These are phyloP conservation scores for Gymnorhina tibicen DNA, from an alignment of 2,113 vertebrate species.

Conservation along the genomic window DNA sequence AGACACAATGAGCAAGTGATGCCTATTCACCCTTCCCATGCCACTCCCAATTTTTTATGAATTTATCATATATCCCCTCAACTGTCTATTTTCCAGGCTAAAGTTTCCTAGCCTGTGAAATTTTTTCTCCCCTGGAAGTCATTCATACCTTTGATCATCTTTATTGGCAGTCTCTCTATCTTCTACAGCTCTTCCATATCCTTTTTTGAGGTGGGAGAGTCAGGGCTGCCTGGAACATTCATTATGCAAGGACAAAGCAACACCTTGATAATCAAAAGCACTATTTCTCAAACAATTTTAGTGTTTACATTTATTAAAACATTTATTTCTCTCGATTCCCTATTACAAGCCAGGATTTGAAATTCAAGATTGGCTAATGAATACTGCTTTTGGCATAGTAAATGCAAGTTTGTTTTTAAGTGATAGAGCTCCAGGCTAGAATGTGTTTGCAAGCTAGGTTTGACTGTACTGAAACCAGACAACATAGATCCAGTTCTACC, in stretches of 20 bases:
- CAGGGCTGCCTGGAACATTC: not conserved
- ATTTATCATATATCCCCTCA: not conserved
- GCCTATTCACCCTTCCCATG: not conserved
- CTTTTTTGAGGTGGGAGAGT: not conserved
- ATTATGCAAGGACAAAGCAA: not conserved
- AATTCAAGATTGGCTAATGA: not conserved
- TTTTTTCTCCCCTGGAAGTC: not conserved
- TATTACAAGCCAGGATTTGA: not conserved
- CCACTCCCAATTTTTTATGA: slow-evolving; percentile 29
- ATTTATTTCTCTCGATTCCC: not conserved
- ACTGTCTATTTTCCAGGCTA: not conserved
- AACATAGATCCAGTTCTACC: slow-evolving; percentile 33
- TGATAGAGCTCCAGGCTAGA: slow-evolving; percentile 14
- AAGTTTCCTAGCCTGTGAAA: not conserved
- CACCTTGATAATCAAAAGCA: not conserved
- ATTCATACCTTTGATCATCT: not conserved
- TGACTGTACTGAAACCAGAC: slow-evolving; percentile 43
- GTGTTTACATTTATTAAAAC: not conserved
- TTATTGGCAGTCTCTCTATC: not conserved
- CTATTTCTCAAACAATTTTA: not conserved
- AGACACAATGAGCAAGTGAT: not conserved
- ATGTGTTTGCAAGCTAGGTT: slow-evolving; percentile 3
- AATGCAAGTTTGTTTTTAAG: slow-evolving; percentile 23
- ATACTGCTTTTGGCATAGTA: not conserved
- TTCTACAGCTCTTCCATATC: not conserved